Evolutionary conservation across 2,888 invertebrate genomes (phyloP), one percentile per base, ranked within the genome.

Genomic region (Amphipoea oculea): DNA sequence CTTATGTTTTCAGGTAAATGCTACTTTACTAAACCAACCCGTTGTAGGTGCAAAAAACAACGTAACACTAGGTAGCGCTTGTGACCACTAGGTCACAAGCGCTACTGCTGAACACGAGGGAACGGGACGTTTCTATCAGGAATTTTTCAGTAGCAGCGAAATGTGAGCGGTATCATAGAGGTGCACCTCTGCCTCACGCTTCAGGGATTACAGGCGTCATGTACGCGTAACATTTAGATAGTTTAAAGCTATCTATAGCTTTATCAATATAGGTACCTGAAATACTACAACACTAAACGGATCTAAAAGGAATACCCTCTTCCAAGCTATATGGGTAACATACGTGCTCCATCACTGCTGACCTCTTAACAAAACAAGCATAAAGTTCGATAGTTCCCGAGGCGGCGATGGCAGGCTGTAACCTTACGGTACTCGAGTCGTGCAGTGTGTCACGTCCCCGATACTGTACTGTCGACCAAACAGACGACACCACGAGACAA

Each of bases 321-420:
- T 65, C 3, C 4, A 65, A 4, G 17, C 0, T 73, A 42, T 42
- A 42, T 12, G 42, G 48, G 14, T 20, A 17, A 36, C 42, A 45
- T 29, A 66, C 60, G 57, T 36, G 63, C n/a, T 65, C 17, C 45
- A 51, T 71, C 40, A 51, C 42, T 36, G 66, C 36, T 40, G 67
- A 80, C 80, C 80, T 73, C 54, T 67, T 45, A 51, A 40, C 60
- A 3, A 29, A 75, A 36, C 48, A 20, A 20, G 29, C 69, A 63
- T 68, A 73, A 68, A 68, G 40, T 62, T 45, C 45, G 42, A 80
- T 81, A 45, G 73, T 36, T 1, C 67, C 23, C 40, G 40, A 20
- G n/a, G 17, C 48, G 23, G 62, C 36, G 36, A 20, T 36, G 20
- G 65, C 40, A 4, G 29, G 65, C 29, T 14, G 42, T 45, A 45